Evolutionary conservation across 2,888 invertebrate species (phyloP), one percentile per base, ranked within the genome.

Genomic region (Entomobrya proxima): DNA sequence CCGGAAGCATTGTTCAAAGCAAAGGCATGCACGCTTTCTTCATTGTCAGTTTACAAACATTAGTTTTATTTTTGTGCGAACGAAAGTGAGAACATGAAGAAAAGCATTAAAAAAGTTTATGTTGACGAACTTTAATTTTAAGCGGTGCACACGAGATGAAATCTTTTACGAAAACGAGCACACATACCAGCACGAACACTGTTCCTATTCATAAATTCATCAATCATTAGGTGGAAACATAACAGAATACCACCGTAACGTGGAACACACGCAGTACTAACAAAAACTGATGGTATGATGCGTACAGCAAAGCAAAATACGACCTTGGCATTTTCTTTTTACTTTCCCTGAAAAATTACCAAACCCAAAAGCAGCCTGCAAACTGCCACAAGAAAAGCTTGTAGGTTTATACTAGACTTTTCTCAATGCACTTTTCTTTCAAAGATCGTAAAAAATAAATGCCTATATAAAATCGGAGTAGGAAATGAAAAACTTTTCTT

Each of bases 241-340:
- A n/a, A n/a, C n/a, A n/a, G n/a, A n/a, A n/a, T n/a, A n/a, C n/a
- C n/a, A n/a, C n/a, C n/a, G n/a, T n/a, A n/a, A n/a, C n/a, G 55
- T 24, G 18, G 6, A 55, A 55, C 24, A n/a, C 52, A 21, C 24
- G 11, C 24, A 9, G 24, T 55, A 55, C 7, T 13, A 9, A 27
- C 7, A 2, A 30, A 15, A 58, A 58, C 15, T n/a, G n/a, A n/a
- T n/a, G n/a, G n/a, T 30, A 52, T 0, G 30, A n/a, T n/a, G 4
- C 27, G 15, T 32, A 58, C 58, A 61, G 13, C 21, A 21, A 55
- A 15, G 15, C 18, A 35, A 67, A 5, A 58, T 13, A 13, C 69
- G 69, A 69, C 69, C 69, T 69, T 69, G 69, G 69, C 69, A 69
- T 69, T 69, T 69, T 69, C 44, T 44, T 32, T n/a, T n/a, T 13